These are phyloP conservation scores for Tiliqua scincoides DNA, from an alignment of 2,113 vertebrate species.

Conservation along the genomic window DNA sequence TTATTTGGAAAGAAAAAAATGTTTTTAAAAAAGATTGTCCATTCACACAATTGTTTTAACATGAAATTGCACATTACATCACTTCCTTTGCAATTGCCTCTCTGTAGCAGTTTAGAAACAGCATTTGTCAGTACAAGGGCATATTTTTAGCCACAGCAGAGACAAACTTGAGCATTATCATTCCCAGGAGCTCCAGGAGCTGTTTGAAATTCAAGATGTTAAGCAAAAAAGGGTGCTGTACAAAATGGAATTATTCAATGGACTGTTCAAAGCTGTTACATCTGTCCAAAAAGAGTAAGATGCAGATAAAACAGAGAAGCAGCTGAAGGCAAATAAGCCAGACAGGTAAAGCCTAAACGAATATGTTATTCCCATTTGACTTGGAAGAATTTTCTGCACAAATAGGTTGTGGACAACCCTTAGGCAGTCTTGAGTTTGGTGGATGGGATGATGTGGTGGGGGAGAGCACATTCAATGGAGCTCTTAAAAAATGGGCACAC, in stretches of 20 bases:
- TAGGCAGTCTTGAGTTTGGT: neutral
- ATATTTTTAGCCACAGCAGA: neutral
- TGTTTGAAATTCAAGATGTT: too few species aligned
- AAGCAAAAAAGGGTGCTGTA: neutral
- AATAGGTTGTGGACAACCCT: neutral
- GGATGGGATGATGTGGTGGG: neutral
- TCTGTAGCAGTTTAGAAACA: neutral
- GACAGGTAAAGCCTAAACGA: neutral
- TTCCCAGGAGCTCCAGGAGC: neutral
- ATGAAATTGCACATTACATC: neutral
- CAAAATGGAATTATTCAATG: neutral
- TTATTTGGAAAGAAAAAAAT: neutral
- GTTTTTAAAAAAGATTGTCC: neutral
- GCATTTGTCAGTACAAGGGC: neutral
- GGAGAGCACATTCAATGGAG: too few species aligned
- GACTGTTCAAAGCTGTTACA: neutral
- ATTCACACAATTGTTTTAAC: neutral
- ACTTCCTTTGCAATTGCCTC: constrained; percentile 18
- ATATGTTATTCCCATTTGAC: too few species aligned
- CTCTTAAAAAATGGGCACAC: too few species aligned
- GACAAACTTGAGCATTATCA: neutral
- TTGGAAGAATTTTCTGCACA: neutral
- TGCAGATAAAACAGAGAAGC: neutral
- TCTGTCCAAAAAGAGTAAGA: neutral
- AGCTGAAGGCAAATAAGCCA: too few species aligned